Evolutionary conservation across 2,797 vertebrate species (phyloP).

Genomic region (Ctenopoma kingsleyae): DNA sequence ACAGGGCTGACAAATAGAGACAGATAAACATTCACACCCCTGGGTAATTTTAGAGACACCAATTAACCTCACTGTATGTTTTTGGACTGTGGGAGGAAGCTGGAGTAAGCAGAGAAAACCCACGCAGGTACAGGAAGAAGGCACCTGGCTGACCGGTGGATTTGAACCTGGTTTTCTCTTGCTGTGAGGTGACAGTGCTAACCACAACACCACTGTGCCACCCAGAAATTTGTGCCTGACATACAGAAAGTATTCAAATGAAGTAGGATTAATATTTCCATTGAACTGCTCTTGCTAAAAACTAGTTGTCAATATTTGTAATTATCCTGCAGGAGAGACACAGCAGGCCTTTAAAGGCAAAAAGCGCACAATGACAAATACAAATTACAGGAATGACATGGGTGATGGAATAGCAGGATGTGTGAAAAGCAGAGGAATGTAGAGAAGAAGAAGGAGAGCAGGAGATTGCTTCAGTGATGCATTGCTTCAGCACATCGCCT

Average conservation of each 20-base stretch:
- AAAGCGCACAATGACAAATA: conserved; percentile 61
- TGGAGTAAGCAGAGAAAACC: too few species aligned
- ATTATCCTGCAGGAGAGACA: conserved; percentile 54
- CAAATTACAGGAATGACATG: conserved; percentile 67
- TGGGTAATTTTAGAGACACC: too few species aligned
- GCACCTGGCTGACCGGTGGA: too few species aligned
- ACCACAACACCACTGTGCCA: too few species aligned
- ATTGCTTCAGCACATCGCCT: conserved; percentile 66
- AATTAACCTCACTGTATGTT: too few species aligned
- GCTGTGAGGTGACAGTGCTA: too few species aligned
- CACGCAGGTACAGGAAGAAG: too few species aligned
- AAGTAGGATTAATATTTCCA: conserved; percentile 49
- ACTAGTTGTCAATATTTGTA: conserved; percentile 53
- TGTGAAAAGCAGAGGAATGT: conserved; percentile 52
- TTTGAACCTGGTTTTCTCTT: too few species aligned
- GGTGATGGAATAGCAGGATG: conserved; percentile 46
- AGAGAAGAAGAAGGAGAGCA: conserved; percentile 43
- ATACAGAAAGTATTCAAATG: conserved; percentile 47
- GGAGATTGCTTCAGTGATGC: conserved; percentile 71
- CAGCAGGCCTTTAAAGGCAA: conserved; percentile 50
- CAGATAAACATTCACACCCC: too few species aligned
- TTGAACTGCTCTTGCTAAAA: conserved; percentile 52
- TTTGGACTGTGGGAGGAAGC: too few species aligned
- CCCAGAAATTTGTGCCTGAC: conserved; percentile 17
- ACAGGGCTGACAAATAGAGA: too few species aligned